Conservation (phyloP, 2,113 vertebrate genomes). For the Aleadryas rufinucha region DNA sequence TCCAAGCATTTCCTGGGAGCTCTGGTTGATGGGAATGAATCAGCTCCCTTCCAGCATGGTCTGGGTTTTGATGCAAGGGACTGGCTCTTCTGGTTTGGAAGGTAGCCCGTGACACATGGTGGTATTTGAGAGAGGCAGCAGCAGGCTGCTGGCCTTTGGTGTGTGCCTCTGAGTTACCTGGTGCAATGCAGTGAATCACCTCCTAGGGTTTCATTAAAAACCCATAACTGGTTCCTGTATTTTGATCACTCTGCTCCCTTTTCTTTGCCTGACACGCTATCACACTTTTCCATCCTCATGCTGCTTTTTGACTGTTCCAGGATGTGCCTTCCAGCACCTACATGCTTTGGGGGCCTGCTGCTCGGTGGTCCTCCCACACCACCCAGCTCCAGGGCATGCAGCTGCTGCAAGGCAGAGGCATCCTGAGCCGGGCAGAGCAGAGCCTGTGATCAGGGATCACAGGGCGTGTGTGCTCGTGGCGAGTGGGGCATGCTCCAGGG, state of each 20-base stretch:
- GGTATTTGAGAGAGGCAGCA: not conserved
- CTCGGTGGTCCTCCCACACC: not conserved
- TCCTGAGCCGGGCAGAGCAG: not conserved
- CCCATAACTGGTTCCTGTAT: not conserved
- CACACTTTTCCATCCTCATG: slow-evolving; percentile 25
- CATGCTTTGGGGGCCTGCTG: not conserved
- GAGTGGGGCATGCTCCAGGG: not conserved
- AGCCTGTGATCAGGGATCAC: not conserved
- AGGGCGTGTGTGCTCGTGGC: not conserved
- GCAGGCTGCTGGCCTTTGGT: not conserved
- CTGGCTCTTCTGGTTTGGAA: not conserved
- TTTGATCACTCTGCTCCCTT: not conserved
- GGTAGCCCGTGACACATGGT: not conserved
- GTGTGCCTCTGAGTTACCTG: not conserved
- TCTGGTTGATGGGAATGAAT: not conserved
- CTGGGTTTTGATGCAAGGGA: not conserved
- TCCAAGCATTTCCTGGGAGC: not conserved
- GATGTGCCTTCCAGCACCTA: slow-evolving; percentile 18
- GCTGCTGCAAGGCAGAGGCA: not conserved
- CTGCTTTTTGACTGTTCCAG: slow-evolving; percentile 31
- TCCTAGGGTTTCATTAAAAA: not conserved
- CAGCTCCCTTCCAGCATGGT: not conserved
- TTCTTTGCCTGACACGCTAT: not conserved
- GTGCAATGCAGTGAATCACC: not conserved
- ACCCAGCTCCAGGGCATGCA: not conserved